These are phyloP conservation scores for Autographa pulchrina DNA, from an alignment of 2,888 invertebrate genomes.

Conservation along the genomic window DNA sequence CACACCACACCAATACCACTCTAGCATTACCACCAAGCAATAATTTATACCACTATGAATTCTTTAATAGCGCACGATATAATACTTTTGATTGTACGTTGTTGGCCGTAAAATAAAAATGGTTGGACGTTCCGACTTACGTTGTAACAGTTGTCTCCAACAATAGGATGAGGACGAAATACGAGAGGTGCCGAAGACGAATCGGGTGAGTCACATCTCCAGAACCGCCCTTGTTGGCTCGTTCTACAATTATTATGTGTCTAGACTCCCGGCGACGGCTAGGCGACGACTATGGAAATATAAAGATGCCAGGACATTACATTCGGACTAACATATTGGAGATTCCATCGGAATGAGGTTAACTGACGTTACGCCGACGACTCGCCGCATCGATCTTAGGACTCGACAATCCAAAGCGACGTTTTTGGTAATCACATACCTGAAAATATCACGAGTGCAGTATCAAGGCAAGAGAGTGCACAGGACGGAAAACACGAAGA, in stretches of 20 bases:
- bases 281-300: conserved; percentile 80
- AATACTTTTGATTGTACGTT: conserved; percentile 12
- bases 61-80: conserved; percentile 18
- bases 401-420: conserved; percentile 24
- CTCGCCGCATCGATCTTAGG: conserved; percentile 45
- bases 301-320: conserved; percentile 73
- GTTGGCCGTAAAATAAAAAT: conserved; percentile 5
- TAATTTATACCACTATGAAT: conserved; percentile 34
- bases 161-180: conserved; percentile 73
- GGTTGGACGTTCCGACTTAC: conserved; percentile 35
- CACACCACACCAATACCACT: conserved; percentile 46
- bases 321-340: conserved; percentile 52
- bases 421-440: conserved; percentile 70
- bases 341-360: conserved; percentile 57
- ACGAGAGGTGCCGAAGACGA: conserved; percentile 82
- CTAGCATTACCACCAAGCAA: conserved; percentile 49
- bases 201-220: conserved; percentile 83
- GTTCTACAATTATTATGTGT: conserved; percentile 85
- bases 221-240: conserved; percentile 84
- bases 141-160: conserved; percentile 63
- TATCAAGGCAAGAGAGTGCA: conserved; percentile 79
- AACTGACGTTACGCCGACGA: conserved; percentile 44
- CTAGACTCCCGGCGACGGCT: conserved; percentile 85
- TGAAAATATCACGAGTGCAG: conserved; percentile 77
- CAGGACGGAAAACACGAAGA: conserved; percentile 87